Evolutionary conservation across 30 jellyfish, hydroid and myxozoan species (phyloP).

Genomic region (Morbakka virulenta): DNA sequence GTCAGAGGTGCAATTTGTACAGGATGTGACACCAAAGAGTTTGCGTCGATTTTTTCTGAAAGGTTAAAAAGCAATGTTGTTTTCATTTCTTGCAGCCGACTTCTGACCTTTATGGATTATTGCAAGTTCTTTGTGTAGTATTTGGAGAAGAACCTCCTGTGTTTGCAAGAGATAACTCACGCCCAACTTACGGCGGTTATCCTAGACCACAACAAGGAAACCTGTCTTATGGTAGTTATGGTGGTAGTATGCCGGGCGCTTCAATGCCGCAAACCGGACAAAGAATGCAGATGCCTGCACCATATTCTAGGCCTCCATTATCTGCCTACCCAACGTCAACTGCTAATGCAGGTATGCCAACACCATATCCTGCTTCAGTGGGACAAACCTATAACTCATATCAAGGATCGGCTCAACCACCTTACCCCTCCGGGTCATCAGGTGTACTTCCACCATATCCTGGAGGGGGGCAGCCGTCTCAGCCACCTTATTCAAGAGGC

Average conservation of each 20-base stretch:
- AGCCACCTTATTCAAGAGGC: slow-evolving; percentile 37
- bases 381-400: not conserved
- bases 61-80: not conserved
- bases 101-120: slow-evolving; percentile 57
- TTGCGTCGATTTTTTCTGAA: too few species aligned
- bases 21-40: too few species aligned
- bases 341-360: not conserved
- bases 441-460: slow-evolving; percentile 53
- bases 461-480: slow-evolving; percentile 20
- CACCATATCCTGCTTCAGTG: not conserved
- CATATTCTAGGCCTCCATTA: too few species aligned
- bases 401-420: slow-evolving; percentile 21
- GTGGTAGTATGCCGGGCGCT: not conserved
- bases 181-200: too few species aligned
- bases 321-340: slow-evolving; percentile 28
- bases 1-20: too few species aligned
- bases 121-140: slow-evolving; percentile 47
- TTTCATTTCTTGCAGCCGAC: slow-evolving; percentile 34
- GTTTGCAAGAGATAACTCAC: slow-evolving; percentile 46
- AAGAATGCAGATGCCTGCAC: slow-evolving; percentile 16
- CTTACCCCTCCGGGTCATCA: slow-evolving; percentile 22
- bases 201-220: slow-evolving; percentile 81
- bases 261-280: slow-evolving; percentile 2
- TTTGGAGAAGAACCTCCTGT: slow-evolving; percentile 92
- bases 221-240: too few species aligned